These are phyloP conservation scores for Asobara japonica DNA, from an alignment of 1,140 invertebrate species.

Conservation along the genomic window DNA sequence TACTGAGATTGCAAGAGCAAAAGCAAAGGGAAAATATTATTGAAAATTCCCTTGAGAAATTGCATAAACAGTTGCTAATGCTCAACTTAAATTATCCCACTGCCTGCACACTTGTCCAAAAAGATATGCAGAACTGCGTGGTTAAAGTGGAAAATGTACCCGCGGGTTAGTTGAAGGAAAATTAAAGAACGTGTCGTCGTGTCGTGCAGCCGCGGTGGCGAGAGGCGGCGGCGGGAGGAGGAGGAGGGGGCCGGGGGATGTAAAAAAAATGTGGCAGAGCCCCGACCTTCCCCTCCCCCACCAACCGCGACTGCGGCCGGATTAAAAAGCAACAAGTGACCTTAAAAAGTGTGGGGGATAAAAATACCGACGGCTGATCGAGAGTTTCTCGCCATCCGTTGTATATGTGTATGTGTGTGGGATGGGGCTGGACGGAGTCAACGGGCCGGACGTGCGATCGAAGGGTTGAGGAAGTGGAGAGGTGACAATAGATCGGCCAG, in stretches of 20 bases:
- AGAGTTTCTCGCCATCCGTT: constrained; percentile 55
- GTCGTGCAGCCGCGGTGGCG: constrained; percentile 38
- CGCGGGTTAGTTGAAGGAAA: constrained; percentile 37
- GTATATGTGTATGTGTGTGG: not conserved
- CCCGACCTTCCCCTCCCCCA: constrained; percentile 27
- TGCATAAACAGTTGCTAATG: too few relatives aligned
- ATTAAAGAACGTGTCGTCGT: constrained; percentile 51
- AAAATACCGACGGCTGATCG: constrained; percentile 63
- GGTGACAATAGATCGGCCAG: constrained; percentile 31
- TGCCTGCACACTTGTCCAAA: too few relatives aligned
- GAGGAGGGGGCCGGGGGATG: not conserved
- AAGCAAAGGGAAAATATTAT: too few relatives aligned
- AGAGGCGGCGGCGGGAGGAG: not conserved
- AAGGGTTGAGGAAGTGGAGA: constrained; percentile 34
- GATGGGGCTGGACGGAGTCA: constrained; percentile 40
- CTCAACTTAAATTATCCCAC: too few relatives aligned
- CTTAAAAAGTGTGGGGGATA: constrained; percentile 61
- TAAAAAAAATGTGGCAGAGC: constrained; percentile 17
- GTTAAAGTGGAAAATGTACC: constrained; percentile 9
- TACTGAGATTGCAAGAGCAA: too few relatives aligned
- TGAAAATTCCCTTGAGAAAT: too few relatives aligned
- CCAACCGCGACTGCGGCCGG: constrained; percentile 41
- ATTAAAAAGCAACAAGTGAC: constrained; percentile 67
- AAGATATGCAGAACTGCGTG: not conserved
- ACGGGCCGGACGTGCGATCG: constrained; percentile 51